Evolutionary conservation across 1,140 invertebrate species (phyloP).

Genomic region (Cryptotermes secundus): DNA sequence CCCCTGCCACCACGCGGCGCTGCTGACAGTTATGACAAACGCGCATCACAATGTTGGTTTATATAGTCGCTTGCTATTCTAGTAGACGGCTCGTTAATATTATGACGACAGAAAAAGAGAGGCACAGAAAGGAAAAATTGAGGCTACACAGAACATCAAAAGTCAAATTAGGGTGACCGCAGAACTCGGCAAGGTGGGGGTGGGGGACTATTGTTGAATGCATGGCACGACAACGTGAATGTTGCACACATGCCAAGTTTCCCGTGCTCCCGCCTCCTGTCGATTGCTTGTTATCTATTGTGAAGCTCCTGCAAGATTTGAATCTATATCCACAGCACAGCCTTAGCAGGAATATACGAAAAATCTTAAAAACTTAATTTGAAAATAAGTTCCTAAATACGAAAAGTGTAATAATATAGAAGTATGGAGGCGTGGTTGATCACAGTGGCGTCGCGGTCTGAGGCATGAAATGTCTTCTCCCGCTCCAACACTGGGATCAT

Average conservation of each 20-base stretch:
- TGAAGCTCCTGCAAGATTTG: neutral
- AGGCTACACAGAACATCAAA: conserved; percentile 12
- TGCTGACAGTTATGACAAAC: conserved; percentile 19
- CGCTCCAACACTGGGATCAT: no score
- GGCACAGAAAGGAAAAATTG: conserved; percentile 15
- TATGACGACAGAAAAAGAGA: conserved; percentile 11
- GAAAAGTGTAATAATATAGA: no score
- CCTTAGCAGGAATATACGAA: neutral
- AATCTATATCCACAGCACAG: neutral
- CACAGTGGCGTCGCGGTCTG: no score
- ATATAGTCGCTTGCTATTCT: conserved; percentile 15
- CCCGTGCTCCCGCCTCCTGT: neutral
- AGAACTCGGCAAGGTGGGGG: neutral
- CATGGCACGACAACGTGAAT: neutral
- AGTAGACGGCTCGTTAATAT: neutral
- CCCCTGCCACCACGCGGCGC: conserved; percentile 8
- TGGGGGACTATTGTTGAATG: neutral
- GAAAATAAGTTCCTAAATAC: no score
- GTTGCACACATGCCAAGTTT: neutral
- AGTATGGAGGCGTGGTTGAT: no score
- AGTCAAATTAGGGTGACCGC: conserved; percentile 17
- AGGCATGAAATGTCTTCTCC: no score
- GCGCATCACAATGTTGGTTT: conserved; percentile 11
- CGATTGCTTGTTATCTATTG: neutral
- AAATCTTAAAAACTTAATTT: no score